phyloP scores from a whole-genome alignment of 2,797 vertebrate genomes.

The Pangasius mekongensis region DNA sequence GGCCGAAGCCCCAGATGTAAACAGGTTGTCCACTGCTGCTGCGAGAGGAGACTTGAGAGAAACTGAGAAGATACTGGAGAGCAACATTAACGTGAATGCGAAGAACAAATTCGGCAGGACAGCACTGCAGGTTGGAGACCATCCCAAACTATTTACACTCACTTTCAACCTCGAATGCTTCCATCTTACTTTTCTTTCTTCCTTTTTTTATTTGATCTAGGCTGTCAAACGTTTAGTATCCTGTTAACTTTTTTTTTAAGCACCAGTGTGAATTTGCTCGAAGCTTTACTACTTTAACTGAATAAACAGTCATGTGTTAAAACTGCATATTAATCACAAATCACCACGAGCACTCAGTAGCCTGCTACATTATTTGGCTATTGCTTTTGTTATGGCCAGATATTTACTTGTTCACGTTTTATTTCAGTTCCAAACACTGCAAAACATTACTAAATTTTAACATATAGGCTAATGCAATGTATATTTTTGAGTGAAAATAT shows the following conservation, averaged over 20 bases:
- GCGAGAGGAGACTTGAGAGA: conserved; percentile 83
- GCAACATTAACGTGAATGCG: conserved; percentile 86
- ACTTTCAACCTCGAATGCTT: conserved; percentile 18
- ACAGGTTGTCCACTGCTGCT: conserved; percentile 87
- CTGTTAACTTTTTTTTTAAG: background rate
- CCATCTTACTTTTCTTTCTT: background rate
- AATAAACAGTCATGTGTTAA: background rate
- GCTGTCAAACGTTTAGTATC: background rate
- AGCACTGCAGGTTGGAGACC: conserved; percentile 89
- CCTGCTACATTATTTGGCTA: background rate
- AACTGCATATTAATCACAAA: background rate
- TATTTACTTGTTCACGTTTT: conserved; percentile 4
- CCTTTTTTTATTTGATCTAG: background rate
- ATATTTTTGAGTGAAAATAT: background rate
- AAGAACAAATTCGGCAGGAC: conserved; percentile 86
- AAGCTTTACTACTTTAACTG: background rate
- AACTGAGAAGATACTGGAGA: conserved; percentile 81
- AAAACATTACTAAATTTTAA: background rate
- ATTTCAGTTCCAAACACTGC: background rate
- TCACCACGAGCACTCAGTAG: background rate
- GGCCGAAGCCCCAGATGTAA: conserved; percentile 76
- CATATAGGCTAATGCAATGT: background rate
- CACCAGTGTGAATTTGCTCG: background rate
- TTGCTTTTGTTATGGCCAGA: background rate
- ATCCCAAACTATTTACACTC: conserved; percentile 1